phyloP scores from a whole-genome alignment of 2,797 vertebrate genomes.

The Falco biarmicus region DNA sequence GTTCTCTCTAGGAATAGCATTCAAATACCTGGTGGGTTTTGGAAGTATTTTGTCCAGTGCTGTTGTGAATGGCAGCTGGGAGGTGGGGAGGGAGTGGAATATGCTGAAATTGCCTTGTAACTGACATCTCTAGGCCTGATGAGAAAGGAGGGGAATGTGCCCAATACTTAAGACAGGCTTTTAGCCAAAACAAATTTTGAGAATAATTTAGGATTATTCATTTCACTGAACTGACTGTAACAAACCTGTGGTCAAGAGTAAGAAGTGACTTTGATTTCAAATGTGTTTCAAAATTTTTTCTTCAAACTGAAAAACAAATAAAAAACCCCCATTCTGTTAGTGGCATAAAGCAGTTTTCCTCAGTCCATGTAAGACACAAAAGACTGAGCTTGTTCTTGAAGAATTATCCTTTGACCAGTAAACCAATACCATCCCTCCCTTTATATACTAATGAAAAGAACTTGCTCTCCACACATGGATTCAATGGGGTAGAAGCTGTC shows the following conservation, averaged over 20 bases:
- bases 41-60: background rate
- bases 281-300: background rate
- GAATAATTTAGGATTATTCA: background rate
- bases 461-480: slow-evolving; percentile 8
- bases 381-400: slow-evolving; percentile 36
- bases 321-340: background rate
- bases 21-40: background rate
- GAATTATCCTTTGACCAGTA: slow-evolving; percentile 61
- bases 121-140: background rate
- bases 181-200: background rate
- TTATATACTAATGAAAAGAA: slow-evolving; percentile 63
- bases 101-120: background rate
- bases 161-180: background rate
- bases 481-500: slow-evolving; percentile 57
- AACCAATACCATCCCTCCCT: slow-evolving; percentile 54
- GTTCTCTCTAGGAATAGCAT: background rate
- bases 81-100: background rate
- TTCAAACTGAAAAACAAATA: slow-evolving; percentile 4
- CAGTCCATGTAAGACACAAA: slow-evolving; percentile 6
- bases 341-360: slow-evolving; percentile 14
- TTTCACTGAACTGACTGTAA: background rate
- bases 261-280: background rate
- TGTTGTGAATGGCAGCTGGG: background rate
- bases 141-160: background rate
- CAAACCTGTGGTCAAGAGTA: background rate